Evolutionary conservation across 2,797 vertebrate genomes (phyloP), one percentile per base, ranked within the genome.

Genomic region (Microcaecilia unicolor): DNA sequence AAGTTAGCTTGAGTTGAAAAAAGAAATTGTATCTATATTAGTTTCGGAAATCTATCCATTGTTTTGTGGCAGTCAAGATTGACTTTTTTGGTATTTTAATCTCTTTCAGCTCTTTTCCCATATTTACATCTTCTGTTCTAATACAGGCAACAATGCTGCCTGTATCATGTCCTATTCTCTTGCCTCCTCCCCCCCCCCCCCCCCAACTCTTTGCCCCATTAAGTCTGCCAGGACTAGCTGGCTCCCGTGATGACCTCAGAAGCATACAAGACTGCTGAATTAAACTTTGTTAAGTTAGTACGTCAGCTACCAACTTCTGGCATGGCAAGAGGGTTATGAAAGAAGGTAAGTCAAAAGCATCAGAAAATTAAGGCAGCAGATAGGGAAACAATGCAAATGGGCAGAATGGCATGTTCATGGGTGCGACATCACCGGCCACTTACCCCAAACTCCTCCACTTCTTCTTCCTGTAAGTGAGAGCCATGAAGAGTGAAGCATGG

Each of bases 401-500:
- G 54, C 52, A 54, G 44, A 64, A 53, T 67, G 61, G 42, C 70
- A 76, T 46, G 62, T 39, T 67, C 55, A 70, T 57, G 60, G 56
- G 33, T 41, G 43, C 10, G 18, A 67, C 61, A 48, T 82, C 80
- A 78, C 81, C 53, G 67, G 49, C 78, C 63, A 98, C 94, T 99
- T 91, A 99, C 96, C 94, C 96, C 82, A 99, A 78, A 87, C 96
- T 98, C 75, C 93, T 90, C 96, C 96, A 99, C 50, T 99, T 98
- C 94, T 98, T 99, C 94, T 99, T 99, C 91, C 96, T 99, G 89
- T 67, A 91, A 89, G 78, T 84, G 51, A 87, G 78, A 86, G 87
- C 90, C 91, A 87, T 78, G 87, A 86, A 90, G 70, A 89, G 77
- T 89, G 87, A 91, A 85, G 90, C 85, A 74, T 58, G 86, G 82